Percentiles rank a stretch among this genome's conserved stretches.
Evolutionary conservation across 2,797 vertebrate species (phyloP).

Genomic region (Cheracebus regulus): DNA sequence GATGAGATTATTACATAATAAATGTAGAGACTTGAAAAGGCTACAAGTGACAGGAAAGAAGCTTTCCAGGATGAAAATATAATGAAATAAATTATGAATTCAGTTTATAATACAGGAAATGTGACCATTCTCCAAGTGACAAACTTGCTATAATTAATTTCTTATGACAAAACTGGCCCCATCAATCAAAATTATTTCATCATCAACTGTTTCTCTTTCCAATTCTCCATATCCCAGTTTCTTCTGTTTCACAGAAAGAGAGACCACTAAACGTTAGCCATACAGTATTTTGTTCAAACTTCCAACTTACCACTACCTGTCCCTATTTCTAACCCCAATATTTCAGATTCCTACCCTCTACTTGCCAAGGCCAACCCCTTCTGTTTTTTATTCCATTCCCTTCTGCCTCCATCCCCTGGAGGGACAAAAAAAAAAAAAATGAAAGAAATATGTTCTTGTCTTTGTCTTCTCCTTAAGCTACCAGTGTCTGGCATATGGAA

Average conservation of each 20-base stretch:
- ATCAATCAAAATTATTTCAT: constrained; percentile 39
- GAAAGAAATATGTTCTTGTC: constrained; percentile 40
- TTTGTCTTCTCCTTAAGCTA: constrained; percentile 15
- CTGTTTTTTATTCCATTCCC: constrained; percentile 36
- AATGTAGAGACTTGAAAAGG: constrained; percentile 30
- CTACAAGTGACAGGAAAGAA: neutral
- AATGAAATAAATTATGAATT: constrained; percentile 36
- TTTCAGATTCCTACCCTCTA: neutral
- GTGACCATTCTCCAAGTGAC: constrained; percentile 20
- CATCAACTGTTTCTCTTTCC: neutral
- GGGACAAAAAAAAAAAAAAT: constrained; percentile 40
- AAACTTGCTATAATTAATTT: constrained; percentile 34
- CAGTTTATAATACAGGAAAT: constrained; percentile 27
- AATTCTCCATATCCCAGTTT: constrained; percentile 1
- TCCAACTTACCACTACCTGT: constrained; percentile 30
- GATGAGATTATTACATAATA: constrained; percentile 25
- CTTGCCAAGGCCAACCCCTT: neutral
- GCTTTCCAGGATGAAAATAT: constrained; percentile 43
- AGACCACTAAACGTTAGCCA: constrained; percentile 23
- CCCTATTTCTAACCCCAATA: constrained; percentile 35
- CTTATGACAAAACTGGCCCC: neutral
- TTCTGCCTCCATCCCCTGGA: neutral
- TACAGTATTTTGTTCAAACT: neutral
- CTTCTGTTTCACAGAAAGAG: neutral
- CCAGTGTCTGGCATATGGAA: constrained; percentile 34